Base-by-base conservation (phyloP, 2,113 vertebrate genomes). In the Desmodus rotundus region DNA sequence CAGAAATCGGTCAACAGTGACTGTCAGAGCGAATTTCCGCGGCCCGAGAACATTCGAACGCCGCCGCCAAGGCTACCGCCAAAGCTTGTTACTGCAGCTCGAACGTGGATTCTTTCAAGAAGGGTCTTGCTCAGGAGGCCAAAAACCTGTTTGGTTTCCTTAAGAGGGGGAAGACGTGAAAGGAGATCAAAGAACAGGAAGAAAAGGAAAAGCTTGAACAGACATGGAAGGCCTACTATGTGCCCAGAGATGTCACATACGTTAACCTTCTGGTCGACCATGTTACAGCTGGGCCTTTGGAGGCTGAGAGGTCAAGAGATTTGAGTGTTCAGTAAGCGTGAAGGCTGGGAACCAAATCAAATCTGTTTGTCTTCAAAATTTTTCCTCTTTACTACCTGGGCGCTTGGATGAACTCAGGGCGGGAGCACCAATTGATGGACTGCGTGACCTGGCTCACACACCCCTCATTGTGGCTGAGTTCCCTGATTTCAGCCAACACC, bases 51-150 rank as follows among this genome's bases (percentile, higher is more conserved):
- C 38, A 15, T 33, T 41, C 76, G 1, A 43, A 31, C 28, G 0
- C 63, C 22, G 87, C 36, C 0, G 0, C 85, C 89, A 91, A 63
- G 76, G 87, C 67, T 47, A 6, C 67, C 41, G 82, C 58, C 94
- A 97, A 54, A 43, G 47, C 86, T 88, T 0, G 14, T 85, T 65
- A 94, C 0, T 19, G 67, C 0, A 17, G 33, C 3, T 91, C 41
- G 24, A 47, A 87, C 15, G 7, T 19, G 94, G 68, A 45, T 91
- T 87, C 43, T 58, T 91, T 91, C 90, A 65, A 45, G 89, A 91
- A 96, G 1, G 65, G 63, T 76, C 82, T 86, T 56, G 50, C 36
- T 91, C 50, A 20, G 12, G 38, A 93, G 43, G 78, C 77, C 77
- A 80, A 93, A 81, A 96, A 72, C 43, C 70, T 43, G 33, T 77